Evolutionary conservation across 2,797 vertebrate species (phyloP).

Genomic region (Falco cherrug): DNA sequence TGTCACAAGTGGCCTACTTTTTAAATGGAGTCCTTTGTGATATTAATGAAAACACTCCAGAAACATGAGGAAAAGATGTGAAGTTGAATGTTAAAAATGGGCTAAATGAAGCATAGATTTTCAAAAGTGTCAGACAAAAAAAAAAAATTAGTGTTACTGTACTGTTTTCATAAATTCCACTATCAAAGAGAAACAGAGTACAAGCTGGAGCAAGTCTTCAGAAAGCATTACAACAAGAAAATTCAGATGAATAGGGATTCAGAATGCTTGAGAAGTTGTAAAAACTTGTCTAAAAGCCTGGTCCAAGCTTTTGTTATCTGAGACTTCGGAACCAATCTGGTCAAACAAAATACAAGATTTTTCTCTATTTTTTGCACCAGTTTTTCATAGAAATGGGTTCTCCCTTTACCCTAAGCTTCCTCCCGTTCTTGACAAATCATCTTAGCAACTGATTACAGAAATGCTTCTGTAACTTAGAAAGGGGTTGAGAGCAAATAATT

Average conservation of each 20-base stretch:
- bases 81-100: not conserved
- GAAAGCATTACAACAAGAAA: not conserved
- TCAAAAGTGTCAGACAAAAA: not conserved
- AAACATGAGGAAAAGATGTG: not conserved
- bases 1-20: not conserved
- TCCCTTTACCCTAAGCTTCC: not conserved
- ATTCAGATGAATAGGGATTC: not conserved
- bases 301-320: not conserved
- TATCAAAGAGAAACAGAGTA: not conserved
- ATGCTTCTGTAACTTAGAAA: not conserved
- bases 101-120: not conserved
- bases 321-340: not conserved
- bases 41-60: slow-evolving; percentile 9
- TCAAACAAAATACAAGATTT: not conserved
- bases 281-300: not conserved
- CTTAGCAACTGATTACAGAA: not conserved
- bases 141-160: not conserved
- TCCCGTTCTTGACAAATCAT: not conserved
- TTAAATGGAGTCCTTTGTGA: not conserved
- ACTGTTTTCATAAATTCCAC: not conserved
- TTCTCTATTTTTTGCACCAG: not conserved
- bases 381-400: not conserved
- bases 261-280: not conserved
- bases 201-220: not conserved
- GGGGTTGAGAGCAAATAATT: not conserved